Base-by-base conservation (phyloP, 2,113 vertebrate genomes). In the Abramis brama region DNA sequence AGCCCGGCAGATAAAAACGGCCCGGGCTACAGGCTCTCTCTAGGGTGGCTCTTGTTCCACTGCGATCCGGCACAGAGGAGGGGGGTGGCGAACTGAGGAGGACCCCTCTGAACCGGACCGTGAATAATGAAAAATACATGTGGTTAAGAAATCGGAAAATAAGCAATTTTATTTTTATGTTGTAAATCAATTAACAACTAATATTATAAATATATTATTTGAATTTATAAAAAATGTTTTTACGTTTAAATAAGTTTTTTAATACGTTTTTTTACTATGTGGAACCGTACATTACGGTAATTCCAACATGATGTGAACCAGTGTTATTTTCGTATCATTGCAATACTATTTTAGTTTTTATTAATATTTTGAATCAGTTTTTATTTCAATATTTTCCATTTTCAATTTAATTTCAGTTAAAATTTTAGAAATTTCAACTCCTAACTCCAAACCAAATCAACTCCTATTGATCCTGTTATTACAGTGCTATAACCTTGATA, bases 41-140 rank as follows among this genome's bases (percentile, higher is more conserved):
- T 47, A 71, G 71, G 86, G 82, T 73, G 78, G 39, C 81, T 85
- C 66, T 45, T 68, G 75, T 82, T 89, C 64, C 78, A 79, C 43
- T 71, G 8, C 2, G 84, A 59, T 77, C 70, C 27, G 33, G 60
- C 19, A 39, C 25, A 76, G 25, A 50, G 33, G 60, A 76, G 25
- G 33, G 33, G 60, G 73, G 39, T 13, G 73, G 55, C 1, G 6
- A 12, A 45, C 81, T 59, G 55, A 86, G 73, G 55, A 60, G 77
- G 74, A 33, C 4, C 62, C 10, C 33, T 78, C 73, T 55, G 43
- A 25, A 47, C 23, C 23, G 2, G 21, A 74, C 12, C 45, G 0
- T 74, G 47, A 47, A 47, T n/a, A n/a, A n/a, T 74, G 23, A 19
- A 25, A 70, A 25, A 74, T 74, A 47, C n/a, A 47, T 23, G 9